phyloP scores from a whole-genome alignment of 2,888 invertebrate species.

The Drosophila mimica region DNA sequence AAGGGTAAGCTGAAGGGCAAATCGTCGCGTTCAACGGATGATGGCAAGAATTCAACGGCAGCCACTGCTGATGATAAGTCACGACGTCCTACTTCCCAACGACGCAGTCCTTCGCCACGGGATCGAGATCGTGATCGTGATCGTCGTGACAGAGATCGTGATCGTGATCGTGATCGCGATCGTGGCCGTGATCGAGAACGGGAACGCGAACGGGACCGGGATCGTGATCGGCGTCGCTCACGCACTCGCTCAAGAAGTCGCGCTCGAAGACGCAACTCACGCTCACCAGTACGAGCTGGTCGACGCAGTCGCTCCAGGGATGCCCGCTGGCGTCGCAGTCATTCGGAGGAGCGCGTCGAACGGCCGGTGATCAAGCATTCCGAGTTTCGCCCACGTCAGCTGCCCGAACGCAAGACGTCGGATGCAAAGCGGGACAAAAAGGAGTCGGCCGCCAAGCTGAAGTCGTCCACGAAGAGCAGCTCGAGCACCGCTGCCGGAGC shows the following conservation, averaged over 20 bases:
- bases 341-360: slow-evolving; percentile 76
- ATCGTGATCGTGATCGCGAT: slow-evolving; percentile 28
- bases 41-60: slow-evolving; percentile 62
- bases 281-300: slow-evolving; percentile 59
- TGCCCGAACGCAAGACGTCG: slow-evolving; percentile 73
- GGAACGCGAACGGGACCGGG: slow-evolving; percentile 50
- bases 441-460: slow-evolving; percentile 61
- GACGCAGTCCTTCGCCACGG: slow-evolving; percentile 61
- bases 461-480: slow-evolving; percentile 39
- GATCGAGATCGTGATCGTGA: slow-evolving; percentile 52
- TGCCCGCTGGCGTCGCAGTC: slow-evolving; percentile 66
- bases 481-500: slow-evolving; percentile 13
- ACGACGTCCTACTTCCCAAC: slow-evolving; percentile 39
- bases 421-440: slow-evolving; percentile 70
- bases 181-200: slow-evolving; percentile 48
- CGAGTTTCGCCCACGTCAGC: slow-evolving; percentile 83
- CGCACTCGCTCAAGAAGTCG: slow-evolving; percentile 70
- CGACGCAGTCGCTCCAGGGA: slow-evolving; percentile 69
- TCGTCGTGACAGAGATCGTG: slow-evolving; percentile 52
- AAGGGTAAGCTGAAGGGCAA: slow-evolving; percentile 84
- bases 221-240: slow-evolving; percentile 61
- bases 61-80: slow-evolving; percentile 67
- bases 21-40: slow-evolving; percentile 62
- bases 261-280: slow-evolving; percentile 71
- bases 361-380: slow-evolving; percentile 84